Percentiles rank a stretch among this genome's conserved stretches.
Conservation (phyloP, 2,888 invertebrate species). For the Willowsia nigromaculata region DNA sequence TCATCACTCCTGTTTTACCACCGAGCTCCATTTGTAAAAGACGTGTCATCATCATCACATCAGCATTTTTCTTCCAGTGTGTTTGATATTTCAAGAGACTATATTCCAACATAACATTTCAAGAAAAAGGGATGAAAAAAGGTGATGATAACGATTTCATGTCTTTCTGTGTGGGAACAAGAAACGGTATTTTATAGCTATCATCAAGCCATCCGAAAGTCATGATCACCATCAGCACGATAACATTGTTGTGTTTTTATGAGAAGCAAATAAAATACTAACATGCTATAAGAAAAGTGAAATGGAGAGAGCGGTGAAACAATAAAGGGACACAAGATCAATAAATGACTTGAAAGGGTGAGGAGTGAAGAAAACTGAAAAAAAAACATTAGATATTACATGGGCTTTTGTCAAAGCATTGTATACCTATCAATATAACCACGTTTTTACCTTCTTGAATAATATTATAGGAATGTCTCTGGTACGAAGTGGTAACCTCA, state of each 20-base stretch:
- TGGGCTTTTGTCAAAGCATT: slow-evolving; percentile 21
- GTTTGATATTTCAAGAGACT: slow-evolving; percentile 4
- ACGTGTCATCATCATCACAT: slow-evolving; percentile 64
- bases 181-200: slow-evolving; percentile 69
- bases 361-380: slow-evolving; percentile 10
- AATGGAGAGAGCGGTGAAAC: slow-evolving; percentile 57
- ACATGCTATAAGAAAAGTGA: slow-evolving; percentile 42
- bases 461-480: not conserved
- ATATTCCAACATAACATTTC: not conserved
- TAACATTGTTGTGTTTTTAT: slow-evolving; percentile 71
- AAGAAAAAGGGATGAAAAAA: slow-evolving; percentile 52
- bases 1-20: slow-evolving; percentile 65
- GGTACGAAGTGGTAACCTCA: slow-evolving; percentile 45
- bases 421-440: not conserved
- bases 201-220: slow-evolving; percentile 69
- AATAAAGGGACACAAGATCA: slow-evolving; percentile 70
- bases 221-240: slow-evolving; percentile 70
- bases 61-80: slow-evolving; percentile 59
- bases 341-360: slow-evolving; percentile 56
- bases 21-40: slow-evolving; percentile 60
- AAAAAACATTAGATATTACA: slow-evolving; percentile 48
- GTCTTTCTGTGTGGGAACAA: slow-evolving; percentile 65
- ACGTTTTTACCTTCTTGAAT: not conserved
- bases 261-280: slow-evolving; percentile 62
- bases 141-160: slow-evolving; percentile 66